phyloP scores from a whole-genome alignment of 2,797 vertebrate species.

The Alca torda region DNA sequence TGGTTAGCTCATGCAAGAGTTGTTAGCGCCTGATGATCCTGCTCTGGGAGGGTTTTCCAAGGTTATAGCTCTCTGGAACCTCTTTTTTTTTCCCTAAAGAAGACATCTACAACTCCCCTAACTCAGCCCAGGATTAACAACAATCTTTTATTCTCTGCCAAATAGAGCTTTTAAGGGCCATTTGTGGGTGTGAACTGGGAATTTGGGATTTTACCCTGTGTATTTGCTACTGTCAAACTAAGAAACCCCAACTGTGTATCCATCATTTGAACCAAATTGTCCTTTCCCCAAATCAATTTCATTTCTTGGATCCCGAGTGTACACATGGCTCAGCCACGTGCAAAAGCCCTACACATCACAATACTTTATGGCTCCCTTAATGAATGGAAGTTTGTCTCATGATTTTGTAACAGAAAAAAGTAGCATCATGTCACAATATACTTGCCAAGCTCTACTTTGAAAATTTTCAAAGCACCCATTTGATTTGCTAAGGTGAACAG shows the following conservation, averaged over 20 bases:
- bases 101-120: background rate
- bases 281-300: background rate
- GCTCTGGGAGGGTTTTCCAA: background rate
- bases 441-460: background rate
- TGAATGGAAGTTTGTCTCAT: background rate
- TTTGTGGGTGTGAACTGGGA: background rate
- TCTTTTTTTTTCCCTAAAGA: background rate
- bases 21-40: background rate
- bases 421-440: fast-evolving
- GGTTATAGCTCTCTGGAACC: background rate
- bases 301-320: background rate
- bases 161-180: background rate
- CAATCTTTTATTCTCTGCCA: background rate
- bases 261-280: background rate
- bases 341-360: background rate
- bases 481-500: background rate
- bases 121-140: background rate
- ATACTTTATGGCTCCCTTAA: background rate
- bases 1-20: background rate
- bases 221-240: background rate
- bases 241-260: background rate
- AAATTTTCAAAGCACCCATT: background rate
- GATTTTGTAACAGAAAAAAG: background rate
- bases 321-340: background rate
- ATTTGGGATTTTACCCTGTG: background rate